Evolutionary conservation across 2,113 vertebrate species (phyloP).

Genomic region (Nycticryphes semicollaris): DNA sequence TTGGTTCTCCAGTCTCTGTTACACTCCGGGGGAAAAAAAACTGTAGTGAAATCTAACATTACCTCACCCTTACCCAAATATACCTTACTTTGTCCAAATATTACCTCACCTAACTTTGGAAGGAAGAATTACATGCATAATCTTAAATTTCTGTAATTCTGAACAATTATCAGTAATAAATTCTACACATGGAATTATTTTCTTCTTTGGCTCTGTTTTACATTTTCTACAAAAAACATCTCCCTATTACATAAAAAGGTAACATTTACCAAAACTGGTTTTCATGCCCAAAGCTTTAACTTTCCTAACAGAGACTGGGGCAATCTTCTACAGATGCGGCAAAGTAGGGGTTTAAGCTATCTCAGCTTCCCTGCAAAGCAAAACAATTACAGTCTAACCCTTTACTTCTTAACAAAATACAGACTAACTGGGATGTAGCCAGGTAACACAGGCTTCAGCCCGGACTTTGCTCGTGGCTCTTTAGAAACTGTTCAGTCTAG

Average conservation of each 20-base stretch:
- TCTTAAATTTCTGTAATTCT: not conserved
- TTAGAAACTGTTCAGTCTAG: not conserved
- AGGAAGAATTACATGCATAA: not conserved
- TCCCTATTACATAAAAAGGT: not conserved
- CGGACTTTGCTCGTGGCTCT: not conserved
- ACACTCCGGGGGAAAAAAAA: not conserved
- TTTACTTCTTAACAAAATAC: not conserved
- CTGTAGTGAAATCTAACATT: not conserved
- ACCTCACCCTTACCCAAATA: not conserved
- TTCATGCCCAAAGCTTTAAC: not conserved
- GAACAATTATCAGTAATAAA: not conserved
- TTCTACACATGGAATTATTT: not conserved
- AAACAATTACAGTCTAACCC: not conserved
- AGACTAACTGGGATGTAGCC: not conserved
- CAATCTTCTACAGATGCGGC: not conserved
- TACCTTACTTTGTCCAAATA: not conserved
- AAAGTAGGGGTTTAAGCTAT: not conserved
- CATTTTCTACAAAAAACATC: not conserved
- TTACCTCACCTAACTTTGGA: not conserved
- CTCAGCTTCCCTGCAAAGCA: not conserved
- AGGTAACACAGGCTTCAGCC: not conserved
- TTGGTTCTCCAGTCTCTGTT: not conserved
- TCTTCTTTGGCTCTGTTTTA: not conserved
- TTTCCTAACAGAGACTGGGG: not conserved
- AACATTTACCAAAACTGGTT: not conserved